A percentile compares a stretch with the other conserved stretches of the same genome.
Evolutionary conservation across 2,797 vertebrate genomes (phyloP).

Genomic region (Semaprochilodus insignis): DNA sequence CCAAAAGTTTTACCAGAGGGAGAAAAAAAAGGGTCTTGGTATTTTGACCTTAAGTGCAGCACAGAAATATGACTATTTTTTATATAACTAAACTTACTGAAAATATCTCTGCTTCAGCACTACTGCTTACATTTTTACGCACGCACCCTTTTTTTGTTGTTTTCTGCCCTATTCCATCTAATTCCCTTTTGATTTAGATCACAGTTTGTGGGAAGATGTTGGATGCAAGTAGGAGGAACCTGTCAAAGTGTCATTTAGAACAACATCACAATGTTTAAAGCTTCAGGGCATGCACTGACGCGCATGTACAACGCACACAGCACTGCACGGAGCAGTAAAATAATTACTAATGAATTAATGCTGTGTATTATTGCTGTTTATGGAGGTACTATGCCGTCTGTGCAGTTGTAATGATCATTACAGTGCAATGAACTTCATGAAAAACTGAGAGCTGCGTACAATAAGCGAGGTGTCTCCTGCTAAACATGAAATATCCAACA

Average conservation of each 20-base stretch:
- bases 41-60: too few relatives aligned
- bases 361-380: neutral
- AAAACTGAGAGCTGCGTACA: too few relatives aligned
- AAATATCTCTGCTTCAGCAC: neutral
- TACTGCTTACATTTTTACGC: constrained; percentile 5
- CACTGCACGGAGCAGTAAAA: neutral
- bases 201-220: constrained; percentile 19
- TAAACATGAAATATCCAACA: neutral
- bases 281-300: constrained; percentile 6
- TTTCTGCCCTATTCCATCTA: constrained; percentile 31
- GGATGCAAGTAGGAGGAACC: constrained; percentile 18
- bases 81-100: constrained; percentile 5
- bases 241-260: constrained; percentile 37
- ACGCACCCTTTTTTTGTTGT: constrained; percentile 22
- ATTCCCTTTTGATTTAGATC: constrained; percentile 4
- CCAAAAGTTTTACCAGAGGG: neutral
- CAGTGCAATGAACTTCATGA: too few relatives aligned
- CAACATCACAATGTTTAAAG: constrained; percentile 3
- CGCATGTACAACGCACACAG: neutral
- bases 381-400: too few relatives aligned
- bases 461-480: too few relatives aligned
- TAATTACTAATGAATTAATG: neutral
- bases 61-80: neutral
- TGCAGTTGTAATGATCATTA: too few relatives aligned
- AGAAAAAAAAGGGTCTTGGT: too few relatives aligned